phyloP scores from a whole-genome alignment of 2,113 vertebrate species.

The Perca schrenkii region DNA sequence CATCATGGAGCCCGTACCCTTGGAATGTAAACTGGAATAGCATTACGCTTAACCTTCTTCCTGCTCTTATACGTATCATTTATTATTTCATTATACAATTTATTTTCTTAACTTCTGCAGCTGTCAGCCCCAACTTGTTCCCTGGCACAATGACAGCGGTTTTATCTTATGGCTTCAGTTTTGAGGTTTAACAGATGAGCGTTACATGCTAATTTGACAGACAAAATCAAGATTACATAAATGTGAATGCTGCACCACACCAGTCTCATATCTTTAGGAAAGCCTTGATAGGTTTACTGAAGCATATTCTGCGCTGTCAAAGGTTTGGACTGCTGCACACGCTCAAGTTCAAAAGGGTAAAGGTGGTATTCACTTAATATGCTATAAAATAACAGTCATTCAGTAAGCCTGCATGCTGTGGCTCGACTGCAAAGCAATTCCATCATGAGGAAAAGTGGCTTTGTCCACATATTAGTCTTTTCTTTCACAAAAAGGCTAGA shows the following conservation, averaged over 20 bases:
- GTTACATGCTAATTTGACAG: constrained; percentile 13
- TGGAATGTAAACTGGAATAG: constrained; percentile 93
- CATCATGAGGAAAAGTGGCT: constrained; percentile 79
- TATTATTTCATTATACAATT: constrained; percentile 68
- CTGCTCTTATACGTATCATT: constrained; percentile 65
- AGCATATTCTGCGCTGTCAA: constrained; percentile 54
- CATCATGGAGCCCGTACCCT: constrained; percentile 86
- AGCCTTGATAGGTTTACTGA: constrained; percentile 33
- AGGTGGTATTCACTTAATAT: constrained; percentile 70
- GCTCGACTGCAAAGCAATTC: constrained; percentile 72
- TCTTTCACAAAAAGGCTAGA: constrained; percentile 71
- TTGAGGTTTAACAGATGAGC: constrained; percentile 38
- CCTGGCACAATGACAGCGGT: neutral
- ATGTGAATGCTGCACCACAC: constrained; percentile 9
- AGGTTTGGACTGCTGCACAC: constrained; percentile 51
- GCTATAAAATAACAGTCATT: constrained; percentile 72
- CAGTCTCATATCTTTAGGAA: neutral
- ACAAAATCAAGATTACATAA: constrained; percentile 30
- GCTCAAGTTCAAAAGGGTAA: constrained; percentile 63
- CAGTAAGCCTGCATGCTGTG: constrained; percentile 59
- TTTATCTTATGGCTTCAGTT: constrained; percentile 27
- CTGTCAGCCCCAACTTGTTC: constrained; percentile 41
- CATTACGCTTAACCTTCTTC: constrained; percentile 77
- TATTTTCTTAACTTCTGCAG: constrained; percentile 64
- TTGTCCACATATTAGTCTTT: constrained; percentile 80